Evolutionary conservation across 2,797 vertebrate species (phyloP).

Genomic region (Neomorphus geoffroyi): DNA sequence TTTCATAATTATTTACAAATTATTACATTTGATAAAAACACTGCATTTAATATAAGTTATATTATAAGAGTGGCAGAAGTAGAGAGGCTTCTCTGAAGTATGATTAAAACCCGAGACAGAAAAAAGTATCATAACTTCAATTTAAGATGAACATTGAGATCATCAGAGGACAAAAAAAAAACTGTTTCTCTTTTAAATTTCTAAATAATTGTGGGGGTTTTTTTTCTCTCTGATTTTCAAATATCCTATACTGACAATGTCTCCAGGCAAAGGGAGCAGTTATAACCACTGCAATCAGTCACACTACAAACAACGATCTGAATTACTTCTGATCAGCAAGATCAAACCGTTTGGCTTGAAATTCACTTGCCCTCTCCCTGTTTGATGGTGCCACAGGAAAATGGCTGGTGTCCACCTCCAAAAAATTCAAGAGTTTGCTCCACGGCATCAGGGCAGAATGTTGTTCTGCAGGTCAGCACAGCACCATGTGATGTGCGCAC

Average conservation of each 20-base stretch:
- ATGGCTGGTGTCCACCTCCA: background rate
- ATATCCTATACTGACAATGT: background rate
- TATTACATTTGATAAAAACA: background rate
- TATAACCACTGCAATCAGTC: background rate
- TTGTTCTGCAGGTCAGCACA: fast-evolving
- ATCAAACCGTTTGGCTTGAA: background rate
- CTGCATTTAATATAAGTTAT: background rate
- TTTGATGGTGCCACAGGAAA: background rate
- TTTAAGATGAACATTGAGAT: background rate
- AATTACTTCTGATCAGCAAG: background rate
- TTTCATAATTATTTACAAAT: background rate
- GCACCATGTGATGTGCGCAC: fast-evolving
- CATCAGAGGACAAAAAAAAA: background rate
- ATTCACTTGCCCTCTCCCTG: background rate
- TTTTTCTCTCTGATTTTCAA: background rate
- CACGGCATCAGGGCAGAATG: background rate
- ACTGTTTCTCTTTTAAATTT: background rate
- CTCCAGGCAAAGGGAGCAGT: background rate
- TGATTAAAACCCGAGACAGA: background rate
- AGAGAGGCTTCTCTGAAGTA: background rate
- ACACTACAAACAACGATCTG: background rate
- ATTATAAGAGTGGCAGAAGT: background rate
- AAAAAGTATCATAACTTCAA: background rate
- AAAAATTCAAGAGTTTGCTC: background rate
- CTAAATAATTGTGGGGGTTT: background rate